Percentiles rank a stretch among this genome's conserved stretches.
Conservation (phyloP, 2,113 vertebrate species). For the Malurus cyaneus region DNA sequence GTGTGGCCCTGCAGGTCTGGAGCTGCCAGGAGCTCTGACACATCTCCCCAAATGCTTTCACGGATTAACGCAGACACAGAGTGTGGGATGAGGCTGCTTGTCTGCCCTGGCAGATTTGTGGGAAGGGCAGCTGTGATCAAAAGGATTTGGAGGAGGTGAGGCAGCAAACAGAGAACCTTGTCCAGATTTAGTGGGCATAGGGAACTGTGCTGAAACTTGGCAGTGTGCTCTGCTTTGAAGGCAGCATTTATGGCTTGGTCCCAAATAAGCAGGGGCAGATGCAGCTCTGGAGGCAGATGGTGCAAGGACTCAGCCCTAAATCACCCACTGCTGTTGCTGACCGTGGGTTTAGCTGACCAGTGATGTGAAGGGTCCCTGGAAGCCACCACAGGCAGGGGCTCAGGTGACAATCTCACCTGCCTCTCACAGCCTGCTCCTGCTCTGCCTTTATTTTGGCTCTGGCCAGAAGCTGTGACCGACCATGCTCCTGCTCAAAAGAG, state of each 20-base stretch:
- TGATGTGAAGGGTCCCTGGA: not conserved
- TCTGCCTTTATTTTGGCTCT: not conserved
- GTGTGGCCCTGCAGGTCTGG: not conserved
- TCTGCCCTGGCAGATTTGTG: not conserved
- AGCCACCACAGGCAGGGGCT: not conserved
- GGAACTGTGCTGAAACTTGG: not conserved
- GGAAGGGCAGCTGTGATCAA: not conserved
- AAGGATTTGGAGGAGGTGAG: not conserved
- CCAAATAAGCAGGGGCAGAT: not conserved
- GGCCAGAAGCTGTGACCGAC: not conserved
- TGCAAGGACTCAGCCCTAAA: not conserved
- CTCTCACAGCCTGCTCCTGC: not conserved
- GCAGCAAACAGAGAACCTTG: not conserved
- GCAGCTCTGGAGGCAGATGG: not conserved
- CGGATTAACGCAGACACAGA: accelerated
- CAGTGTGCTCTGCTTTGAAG: not conserved
- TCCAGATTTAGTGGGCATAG: not conserved
- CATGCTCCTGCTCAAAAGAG: not conserved
- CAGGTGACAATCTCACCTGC: not conserved
- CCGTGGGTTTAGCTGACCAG: not conserved
- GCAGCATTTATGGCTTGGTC: not conserved
- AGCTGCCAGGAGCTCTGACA: not conserved
- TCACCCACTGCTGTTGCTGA: not conserved
- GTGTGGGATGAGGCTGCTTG: not conserved
- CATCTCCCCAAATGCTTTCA: not conserved